These are phyloP conservation scores for Drosophila engyochracea DNA, from an alignment of 2,888 invertebrate species.

Conservation along the genomic window DNA sequence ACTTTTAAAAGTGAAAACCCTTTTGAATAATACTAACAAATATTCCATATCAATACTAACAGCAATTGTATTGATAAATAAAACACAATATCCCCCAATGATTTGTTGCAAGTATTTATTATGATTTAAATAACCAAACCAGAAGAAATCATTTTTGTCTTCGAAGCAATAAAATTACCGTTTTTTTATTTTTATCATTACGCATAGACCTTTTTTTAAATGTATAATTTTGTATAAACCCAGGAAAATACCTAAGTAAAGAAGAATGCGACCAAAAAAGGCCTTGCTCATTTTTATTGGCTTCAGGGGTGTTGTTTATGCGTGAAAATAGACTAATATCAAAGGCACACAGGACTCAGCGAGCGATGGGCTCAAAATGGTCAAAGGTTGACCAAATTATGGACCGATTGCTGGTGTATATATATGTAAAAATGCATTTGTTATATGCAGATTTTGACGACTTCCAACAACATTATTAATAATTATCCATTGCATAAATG, in stretches of 20 bases:
- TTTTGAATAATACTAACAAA: not conserved
- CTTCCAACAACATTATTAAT: slow-evolving; percentile 9
- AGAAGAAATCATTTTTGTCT: not conserved
- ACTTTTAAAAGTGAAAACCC: not conserved
- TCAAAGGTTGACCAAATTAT: slow-evolving; percentile 34
- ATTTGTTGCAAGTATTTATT: not conserved
- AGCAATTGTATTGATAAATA: not conserved
- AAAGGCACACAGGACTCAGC: slow-evolving; percentile 27
- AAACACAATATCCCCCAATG: not conserved
- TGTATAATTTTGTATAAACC: not conserved
- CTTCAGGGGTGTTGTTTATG: slow-evolving; percentile 34
- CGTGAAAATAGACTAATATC: slow-evolving; percentile 58
- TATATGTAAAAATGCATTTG: not conserved
- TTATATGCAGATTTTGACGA: slow-evolving; percentile 7
- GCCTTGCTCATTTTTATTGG: slow-evolving; percentile 19
- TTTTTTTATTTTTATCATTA: not conserved
- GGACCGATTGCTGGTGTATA: not conserved
- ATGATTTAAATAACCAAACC: not conserved
- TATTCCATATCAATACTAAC: not conserved
- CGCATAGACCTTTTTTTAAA: not conserved
- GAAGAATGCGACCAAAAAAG: not conserved
- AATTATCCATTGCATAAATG: slow-evolving; percentile 23
- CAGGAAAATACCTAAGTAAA: not conserved
- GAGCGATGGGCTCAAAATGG: slow-evolving; percentile 39
- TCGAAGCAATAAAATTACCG: not conserved